Base-by-base conservation (phyloP, 2,888 invertebrate species). In the Gibbula magus region DNA sequence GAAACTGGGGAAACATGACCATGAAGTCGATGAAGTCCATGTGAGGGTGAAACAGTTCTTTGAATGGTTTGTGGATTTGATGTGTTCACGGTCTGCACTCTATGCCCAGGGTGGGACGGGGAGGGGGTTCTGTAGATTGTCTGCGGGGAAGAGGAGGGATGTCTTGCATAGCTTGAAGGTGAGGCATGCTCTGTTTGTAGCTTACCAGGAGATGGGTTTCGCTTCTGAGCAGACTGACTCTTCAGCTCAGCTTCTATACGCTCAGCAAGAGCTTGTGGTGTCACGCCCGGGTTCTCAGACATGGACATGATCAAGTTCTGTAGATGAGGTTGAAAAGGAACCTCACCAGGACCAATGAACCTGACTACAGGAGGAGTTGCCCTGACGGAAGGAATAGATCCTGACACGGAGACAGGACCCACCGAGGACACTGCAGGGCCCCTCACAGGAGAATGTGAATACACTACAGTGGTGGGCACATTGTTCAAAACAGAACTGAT, bases 361-460 rank as follows among this genome's bases (percentile, higher is more conserved):
- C 70, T 70, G 3, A 70, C 66, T 2, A 35, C 66, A 18, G 77
- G 66, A 25, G 77, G 66, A 25, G 61, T 45, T 18, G 39, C 77
- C 51, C 77, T 22, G 16, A 77, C 77, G 16, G 77, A 66, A 1
- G 77, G 52, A 29, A 75, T 54, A 18, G 77, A 77, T 45, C 66
- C 61, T n/a, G 61, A 61, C 18, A 61, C 25, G 7, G 70, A 70
- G 32, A 70, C 70, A 0, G 39, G 29, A 18, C 70, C 39, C n/a
- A 35, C 70, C 4, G 70, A 70, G 29, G 70, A 39, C 18, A 70
- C n/a, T 8, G 66, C 22, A 25, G 77, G 39, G 16, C 45, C 77
- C 2, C 77, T 61, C 20, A 61, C 39, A 39, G 20, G 20, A 3
- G 77, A 66, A 29, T 77, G 77, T 20, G 77, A 70, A 32, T 70